Evolutionary conservation across 2,888 invertebrate genomes (phyloP).

Genomic region (Endotricha flammealis): DNA sequence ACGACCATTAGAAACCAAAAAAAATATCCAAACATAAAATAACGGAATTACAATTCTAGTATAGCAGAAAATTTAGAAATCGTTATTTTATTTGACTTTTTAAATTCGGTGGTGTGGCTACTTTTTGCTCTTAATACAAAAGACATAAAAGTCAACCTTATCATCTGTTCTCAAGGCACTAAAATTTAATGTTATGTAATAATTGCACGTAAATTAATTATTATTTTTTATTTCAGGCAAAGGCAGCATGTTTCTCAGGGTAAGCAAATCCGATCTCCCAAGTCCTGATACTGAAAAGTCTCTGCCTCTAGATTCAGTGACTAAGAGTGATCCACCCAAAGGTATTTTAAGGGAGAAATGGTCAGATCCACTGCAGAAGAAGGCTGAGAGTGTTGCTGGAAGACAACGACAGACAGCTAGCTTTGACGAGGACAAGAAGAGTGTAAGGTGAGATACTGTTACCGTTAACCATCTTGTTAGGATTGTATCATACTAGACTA

Average conservation of each 20-base stretch:
- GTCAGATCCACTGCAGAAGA: conserved; percentile 44
- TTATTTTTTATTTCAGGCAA: conserved; percentile 44
- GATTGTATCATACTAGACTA: too few relatives aligned
- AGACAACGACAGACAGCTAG: conserved; percentile 51
- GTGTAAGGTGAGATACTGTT: conserved; percentile 75
- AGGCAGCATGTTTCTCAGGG: conserved; percentile 59
- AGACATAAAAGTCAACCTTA: too few relatives aligned
- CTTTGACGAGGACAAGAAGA: conserved; percentile 86
- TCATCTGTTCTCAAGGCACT: too few relatives aligned
- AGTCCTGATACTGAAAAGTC: conserved; percentile 70
- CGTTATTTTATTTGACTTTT: too few relatives aligned
- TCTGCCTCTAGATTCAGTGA: conserved; percentile 51
- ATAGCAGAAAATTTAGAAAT: too few relatives aligned
- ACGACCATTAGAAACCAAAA: too few relatives aligned
- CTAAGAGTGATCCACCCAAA: conserved; percentile 72
- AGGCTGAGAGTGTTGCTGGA: conserved; percentile 43
- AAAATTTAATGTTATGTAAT: too few relatives aligned
- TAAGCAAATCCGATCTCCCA: conserved; percentile 58
- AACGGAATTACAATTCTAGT: too few relatives aligned
- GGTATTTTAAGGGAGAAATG: conserved; percentile 82
- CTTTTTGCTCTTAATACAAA: conserved; percentile 6
- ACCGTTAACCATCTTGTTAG: too few relatives aligned
- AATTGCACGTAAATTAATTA: too few relatives aligned
- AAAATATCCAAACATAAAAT: too few relatives aligned
- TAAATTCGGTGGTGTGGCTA: too few relatives aligned